These are phyloP conservation scores for Pyrgus malvae DNA, from an alignment of 2,888 invertebrate genomes.

Conservation along the genomic window DNA sequence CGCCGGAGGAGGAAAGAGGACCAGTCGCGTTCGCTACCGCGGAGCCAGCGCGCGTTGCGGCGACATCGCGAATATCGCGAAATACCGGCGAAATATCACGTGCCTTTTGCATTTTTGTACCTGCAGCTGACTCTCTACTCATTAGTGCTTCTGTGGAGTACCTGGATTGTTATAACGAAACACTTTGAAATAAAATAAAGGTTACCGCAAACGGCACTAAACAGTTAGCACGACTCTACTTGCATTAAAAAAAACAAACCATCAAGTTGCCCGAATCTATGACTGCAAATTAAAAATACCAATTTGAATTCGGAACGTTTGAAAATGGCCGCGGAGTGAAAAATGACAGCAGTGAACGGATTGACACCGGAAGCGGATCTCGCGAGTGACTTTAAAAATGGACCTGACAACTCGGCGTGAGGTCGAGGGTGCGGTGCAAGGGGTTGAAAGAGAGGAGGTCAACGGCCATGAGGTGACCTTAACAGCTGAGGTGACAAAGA, in stretches of 20 bases:
- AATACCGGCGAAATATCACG: conserved; percentile 31
- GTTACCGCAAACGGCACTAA: too few relatives aligned
- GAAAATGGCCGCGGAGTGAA: conserved; percentile 37
- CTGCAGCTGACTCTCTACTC: not conserved
- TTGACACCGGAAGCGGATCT: conserved; percentile 5
- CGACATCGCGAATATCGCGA: conserved; percentile 39
- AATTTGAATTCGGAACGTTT: conserved; percentile 25
- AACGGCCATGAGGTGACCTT: conserved; percentile 62
- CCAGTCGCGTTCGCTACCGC: conserved; percentile 72
- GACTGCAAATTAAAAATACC: not conserved
- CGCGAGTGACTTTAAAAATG: conserved; percentile 53
- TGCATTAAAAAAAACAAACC: not conserved
- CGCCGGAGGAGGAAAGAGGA: conserved; percentile 65
- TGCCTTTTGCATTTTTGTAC: conserved; percentile 2
- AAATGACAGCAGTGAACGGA: conserved; percentile 33
- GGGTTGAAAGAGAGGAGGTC: conserved; percentile 58
- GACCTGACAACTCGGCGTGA: conserved; percentile 76
- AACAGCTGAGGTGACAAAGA: conserved; percentile 58
- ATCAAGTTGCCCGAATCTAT: not conserved
- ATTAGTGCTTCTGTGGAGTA: not conserved
- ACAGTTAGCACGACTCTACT: not conserved
- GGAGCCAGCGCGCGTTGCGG: conserved; percentile 65
- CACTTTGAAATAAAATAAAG: too few relatives aligned
- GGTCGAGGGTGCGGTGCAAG: conserved; percentile 52
- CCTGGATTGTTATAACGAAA: conserved; percentile 8